Evolutionary conservation across 2,797 vertebrate species (phyloP), one percentile per base, ranked within the genome.

Genomic region (Iguana delicatissima): DNA sequence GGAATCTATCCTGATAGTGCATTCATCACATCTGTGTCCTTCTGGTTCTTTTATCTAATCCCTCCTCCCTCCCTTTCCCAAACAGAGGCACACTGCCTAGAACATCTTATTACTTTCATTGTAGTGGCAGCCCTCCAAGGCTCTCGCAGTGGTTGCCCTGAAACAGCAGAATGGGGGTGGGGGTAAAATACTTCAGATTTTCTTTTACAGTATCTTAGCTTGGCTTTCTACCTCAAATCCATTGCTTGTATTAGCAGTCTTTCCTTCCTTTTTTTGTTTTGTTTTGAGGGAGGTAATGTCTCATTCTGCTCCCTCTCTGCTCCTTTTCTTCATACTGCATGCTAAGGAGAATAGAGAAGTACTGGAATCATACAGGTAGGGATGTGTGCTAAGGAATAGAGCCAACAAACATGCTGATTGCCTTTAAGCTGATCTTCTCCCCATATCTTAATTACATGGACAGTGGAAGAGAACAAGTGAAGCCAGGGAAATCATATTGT

Each of bases 81-180:
- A 80, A 85, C 89, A 69, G 87, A 93, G 87, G 92, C 93, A 94
- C 32, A 0, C 82, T 94, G 91, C 93, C 93, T 95, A 92, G 93
- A 92, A 81, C 92, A 90, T 89, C 89, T 91, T 94, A 83, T 80
- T 95, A 92, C 94, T 95, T 94, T 90, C 91, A 92, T 84, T 64
- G 69, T 13, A 79, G n/a, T 55, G 57, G 69, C 85, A 87, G 84
- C 62, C 89, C 80, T 84, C 89, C 84, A 81, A 89, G 80, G 29
- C 76, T 93, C 0, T 2, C 67, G 93, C 85, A 85, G 79, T 88
- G 80, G 29, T 91, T 91, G 82, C 92, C 89, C 93, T 73, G 55
- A 93, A 89, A 89, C 86, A 82, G 82, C 86, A 67, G 29, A 52
- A 14, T 50, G 80, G 84, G 73, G 46, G 84, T 80, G 87, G 62